Base-by-base conservation (phyloP, 2,888 invertebrate genomes). In the Amphipoea lucens region DNA sequence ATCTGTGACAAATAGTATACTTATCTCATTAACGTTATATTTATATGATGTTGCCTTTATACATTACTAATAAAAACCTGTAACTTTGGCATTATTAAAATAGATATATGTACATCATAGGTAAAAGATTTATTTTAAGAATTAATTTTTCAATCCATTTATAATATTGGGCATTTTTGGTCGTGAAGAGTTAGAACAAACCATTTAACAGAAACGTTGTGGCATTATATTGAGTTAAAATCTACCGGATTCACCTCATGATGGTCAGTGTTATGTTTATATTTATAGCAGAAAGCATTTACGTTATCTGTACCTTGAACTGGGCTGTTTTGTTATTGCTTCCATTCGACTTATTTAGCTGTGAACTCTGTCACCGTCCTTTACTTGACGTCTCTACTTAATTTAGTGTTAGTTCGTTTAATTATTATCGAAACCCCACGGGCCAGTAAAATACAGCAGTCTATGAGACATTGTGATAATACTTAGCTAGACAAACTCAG, bases 381-480 rank as follows among this genome's bases (percentile, higher is more conserved):
- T 93, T 94, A 95, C 92, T 95, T 94, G 94, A 94, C 93, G 92
- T 94, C 92, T 95, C 95, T 96, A 96, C 96, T 97, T 96, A 96
- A 96, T 96, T 96, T 96, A 96, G 95, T 95, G 91, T 93, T 95
- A 95, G 95, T 95, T 95, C 92, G 92, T 94, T 89, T 95, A 94
- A 93, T 94, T 93, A 93, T 94, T 93, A 91, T 92, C 91, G 91
- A 93, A 93, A 93, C 94, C 95, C 95, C 93, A 92, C 94, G 95
- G 96, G 96, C 96, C 96, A 96, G 96, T 96, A 96, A 93, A 90
- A 92, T 93, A 92, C 94, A 94, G 90, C 94, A 93, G 96, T 96
- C 96, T 96, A 90, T 94, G 95, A 96, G 96, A 96, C 96, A 95
- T 95, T 96, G 96, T 97, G 96, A 96, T 97, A 96, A 93, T 94